Conservation (phyloP, 2,113 vertebrate genomes). For the Pterophyllum scalare region DNA sequence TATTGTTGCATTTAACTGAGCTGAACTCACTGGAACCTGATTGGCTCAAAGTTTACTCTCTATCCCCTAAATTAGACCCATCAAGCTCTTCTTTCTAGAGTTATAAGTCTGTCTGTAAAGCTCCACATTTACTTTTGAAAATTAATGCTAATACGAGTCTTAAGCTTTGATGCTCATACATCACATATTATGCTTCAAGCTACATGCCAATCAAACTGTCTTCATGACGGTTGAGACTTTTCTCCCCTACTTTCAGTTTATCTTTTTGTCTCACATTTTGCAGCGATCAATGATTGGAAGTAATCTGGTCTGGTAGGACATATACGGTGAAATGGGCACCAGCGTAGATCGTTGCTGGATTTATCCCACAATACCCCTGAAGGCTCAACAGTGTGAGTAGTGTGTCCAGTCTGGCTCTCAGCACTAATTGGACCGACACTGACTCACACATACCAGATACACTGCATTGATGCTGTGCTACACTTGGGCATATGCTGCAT, state of each 20-base stretch:
- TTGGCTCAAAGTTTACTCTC: conserved; percentile 43
- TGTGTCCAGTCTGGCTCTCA: conserved; percentile 31
- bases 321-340: conserved; percentile 18
- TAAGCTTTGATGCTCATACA: conserved; percentile 22
- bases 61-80: conserved; percentile 13
- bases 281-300: conserved; percentile 23
- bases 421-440: conserved; percentile 46
- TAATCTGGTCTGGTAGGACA: conserved; percentile 26
- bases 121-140: conserved; percentile 29
- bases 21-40: conserved; percentile 29
- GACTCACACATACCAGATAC: background rate
- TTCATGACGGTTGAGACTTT: background rate
- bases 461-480: conserved; percentile 14
- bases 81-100: conserved; percentile 11
- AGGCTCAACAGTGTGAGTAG: conserved; percentile 30
- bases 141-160: conserved; percentile 36
- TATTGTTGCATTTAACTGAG: conserved; percentile 44
- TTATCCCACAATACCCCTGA: conserved; percentile 41
- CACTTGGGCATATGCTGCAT: conserved; percentile 39
- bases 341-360: conserved; percentile 19
- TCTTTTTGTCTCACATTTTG: conserved; percentile 9
- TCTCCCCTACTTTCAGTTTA: background rate
- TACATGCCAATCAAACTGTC: conserved; percentile 37
- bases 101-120: conserved; percentile 28
- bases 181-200: conserved; percentile 29